A percentile compares a stretch with the other conserved stretches of the same genome.
Conservation (phyloP, 2,113 vertebrate genomes). For the Petaurus breviceps region DNA sequence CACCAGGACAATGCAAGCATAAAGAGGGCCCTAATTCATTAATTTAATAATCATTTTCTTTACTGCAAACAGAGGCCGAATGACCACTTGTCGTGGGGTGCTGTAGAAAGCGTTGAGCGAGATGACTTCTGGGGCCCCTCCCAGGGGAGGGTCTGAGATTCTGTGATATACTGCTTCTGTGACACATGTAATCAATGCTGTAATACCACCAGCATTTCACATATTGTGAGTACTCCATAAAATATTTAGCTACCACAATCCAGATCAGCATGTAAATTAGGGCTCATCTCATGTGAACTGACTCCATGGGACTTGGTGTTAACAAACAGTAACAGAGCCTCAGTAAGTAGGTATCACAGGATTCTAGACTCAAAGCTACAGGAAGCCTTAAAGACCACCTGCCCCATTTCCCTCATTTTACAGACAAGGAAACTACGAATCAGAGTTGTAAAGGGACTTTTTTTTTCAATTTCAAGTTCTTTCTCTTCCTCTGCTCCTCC, state of each 20-base stretch:
- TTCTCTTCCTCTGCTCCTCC: not conserved
- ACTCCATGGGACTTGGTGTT: not conserved
- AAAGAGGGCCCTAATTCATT: not conserved
- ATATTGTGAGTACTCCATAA: not conserved
- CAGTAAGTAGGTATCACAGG: not conserved
- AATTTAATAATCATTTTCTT: not conserved
- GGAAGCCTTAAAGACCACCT: not conserved
- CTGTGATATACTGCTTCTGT: not conserved
- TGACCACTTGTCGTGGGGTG: not conserved
- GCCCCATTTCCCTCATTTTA: not conserved
- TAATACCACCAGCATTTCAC: not conserved
- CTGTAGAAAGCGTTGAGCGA: not conserved
- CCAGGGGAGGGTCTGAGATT: not conserved
- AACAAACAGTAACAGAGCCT: not conserved
- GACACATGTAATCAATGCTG: rapidly evolving
- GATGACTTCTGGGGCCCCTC: not conserved
- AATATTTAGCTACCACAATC: not conserved
- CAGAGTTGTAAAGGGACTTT: not conserved
- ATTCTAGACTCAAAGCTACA: not conserved
- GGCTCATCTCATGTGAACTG: not conserved
- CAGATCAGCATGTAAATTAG: not conserved
- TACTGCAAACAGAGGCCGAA: not conserved
- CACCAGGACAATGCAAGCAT: not conserved
- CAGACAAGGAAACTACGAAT: too few relatives aligned
- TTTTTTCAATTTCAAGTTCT: not conserved